These are phyloP conservation scores for Coturnix japonica DNA, from an alignment of 2,113 vertebrate genomes.

Conservation along the genomic window DNA sequence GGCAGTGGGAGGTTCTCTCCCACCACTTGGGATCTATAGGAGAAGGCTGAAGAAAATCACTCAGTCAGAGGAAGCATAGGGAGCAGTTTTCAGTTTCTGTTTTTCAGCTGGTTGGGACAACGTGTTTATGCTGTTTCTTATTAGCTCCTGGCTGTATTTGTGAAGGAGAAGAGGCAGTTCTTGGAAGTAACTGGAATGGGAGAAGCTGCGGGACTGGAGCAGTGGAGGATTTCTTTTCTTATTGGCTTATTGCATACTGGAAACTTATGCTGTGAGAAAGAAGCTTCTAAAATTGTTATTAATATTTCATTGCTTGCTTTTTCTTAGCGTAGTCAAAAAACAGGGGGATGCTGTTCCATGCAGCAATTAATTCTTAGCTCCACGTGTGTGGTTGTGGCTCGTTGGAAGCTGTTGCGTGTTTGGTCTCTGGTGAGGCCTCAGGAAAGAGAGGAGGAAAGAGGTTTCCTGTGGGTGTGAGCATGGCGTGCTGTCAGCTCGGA, in stretches of 20 bases:
- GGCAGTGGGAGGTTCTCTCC: neutral
- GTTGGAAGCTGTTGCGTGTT: neutral
- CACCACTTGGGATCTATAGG: neutral
- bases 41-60: neutral
- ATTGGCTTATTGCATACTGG: neutral
- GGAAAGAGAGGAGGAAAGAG: conserved; percentile 64
- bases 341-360: neutral
- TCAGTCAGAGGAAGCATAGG: neutral
- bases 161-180: neutral
- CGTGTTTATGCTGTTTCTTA: neutral
- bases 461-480: conserved; percentile 58
- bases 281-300: neutral
- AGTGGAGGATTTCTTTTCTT: neutral
- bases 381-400: neutral
- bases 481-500: conserved; percentile 20
- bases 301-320: neutral
- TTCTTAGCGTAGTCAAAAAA: neutral
- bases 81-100: neutral
- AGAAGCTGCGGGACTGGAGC: neutral
- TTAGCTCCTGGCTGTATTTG: neutral
- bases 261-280: neutral
- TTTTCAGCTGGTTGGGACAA: neutral
- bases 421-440: conserved; percentile 9
- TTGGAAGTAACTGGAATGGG: neutral
- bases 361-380: accelerated